phyloP scores from a whole-genome alignment of 2,113 vertebrate genomes.

The Centropus bengalensis region DNA sequence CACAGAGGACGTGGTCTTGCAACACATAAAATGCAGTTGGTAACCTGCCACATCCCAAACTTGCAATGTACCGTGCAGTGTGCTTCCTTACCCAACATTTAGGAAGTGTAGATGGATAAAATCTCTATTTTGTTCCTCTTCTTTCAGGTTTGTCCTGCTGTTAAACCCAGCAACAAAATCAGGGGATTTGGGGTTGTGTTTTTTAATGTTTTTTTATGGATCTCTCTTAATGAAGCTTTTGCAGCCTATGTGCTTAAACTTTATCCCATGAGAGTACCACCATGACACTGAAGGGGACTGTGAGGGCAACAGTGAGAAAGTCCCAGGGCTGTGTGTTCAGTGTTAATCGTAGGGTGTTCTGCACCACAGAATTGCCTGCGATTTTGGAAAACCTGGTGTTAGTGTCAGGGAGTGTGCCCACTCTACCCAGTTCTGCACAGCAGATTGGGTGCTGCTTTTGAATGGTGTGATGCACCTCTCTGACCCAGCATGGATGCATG shows the following conservation, averaged over 20 bases:
- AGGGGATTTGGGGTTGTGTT: neutral
- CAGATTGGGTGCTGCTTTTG: neutral
- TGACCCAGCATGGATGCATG: rapidly evolving
- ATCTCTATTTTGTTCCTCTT: neutral
- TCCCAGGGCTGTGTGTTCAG: rapidly evolving
- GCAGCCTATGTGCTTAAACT: neutral
- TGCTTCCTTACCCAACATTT: neutral
- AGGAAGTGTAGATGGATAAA: neutral
- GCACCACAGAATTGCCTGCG: neutral
- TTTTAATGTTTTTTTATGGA: neutral
- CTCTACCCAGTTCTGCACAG: neutral
- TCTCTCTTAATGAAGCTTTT: neutral
- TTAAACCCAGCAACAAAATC: neutral
- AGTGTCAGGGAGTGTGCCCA: rapidly evolving
- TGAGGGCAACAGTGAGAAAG: rapidly evolving
- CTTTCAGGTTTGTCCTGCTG: neutral
- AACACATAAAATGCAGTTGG: conserved; percentile 9
- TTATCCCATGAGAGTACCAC: rapidly evolving
- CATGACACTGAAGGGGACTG: neutral
- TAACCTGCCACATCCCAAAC: conserved; percentile 44
- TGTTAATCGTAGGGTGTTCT: neutral
- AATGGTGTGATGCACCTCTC: too few species aligned
- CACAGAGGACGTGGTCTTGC: conserved; percentile 30
- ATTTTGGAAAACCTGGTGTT: neutral
- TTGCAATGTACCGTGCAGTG: conserved; percentile 32